Base-by-base conservation (phyloP, 2,888 invertebrate species). In the Chloroclysta siterata region DNA sequence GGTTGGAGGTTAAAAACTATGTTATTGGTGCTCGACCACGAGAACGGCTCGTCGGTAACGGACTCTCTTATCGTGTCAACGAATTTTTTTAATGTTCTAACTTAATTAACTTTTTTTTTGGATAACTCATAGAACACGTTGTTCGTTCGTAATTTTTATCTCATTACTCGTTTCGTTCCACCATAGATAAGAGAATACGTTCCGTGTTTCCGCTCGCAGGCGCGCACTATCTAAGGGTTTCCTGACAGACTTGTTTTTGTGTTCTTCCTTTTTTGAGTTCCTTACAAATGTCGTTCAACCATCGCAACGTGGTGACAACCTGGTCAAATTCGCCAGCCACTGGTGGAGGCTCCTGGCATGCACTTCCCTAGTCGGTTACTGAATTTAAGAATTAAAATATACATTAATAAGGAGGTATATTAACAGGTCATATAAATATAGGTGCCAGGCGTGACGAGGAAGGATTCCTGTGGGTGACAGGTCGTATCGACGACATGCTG, bases 401-500 rank as follows among this genome's bases (percentile, higher is more conserved):
- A 39, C 3, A 39, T 39, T 39, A 44, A 44, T 44, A 10, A 10
- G 17, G 17, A 10, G 8, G 28, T 42, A 29, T 3, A 47, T 5
- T 28, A 54, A 46, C 33, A 47, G 47, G n/a, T 22, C 46, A 33
- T 36, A 36, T 52, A 41, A 29, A 36, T 82, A 22, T 82, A 98
- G 98, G 98, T 61, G 98, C 98, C 0, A 94, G 95, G 72, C 94
- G 98, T 63, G 99, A 99, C 85, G 94, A 96, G 22, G 99, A 99
- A 84, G 99, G 99, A 0, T 98, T 98, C 85, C 91, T 98, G 61
- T 99, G 98, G 98, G 96, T 99, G 65, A 99, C 99, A 0, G 99
- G 99, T 0, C 95, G 99, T 63, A 97, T 99, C 44, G 99, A 99
- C 85, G 99, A 99, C 86, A 99, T 99, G 98, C 93, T 99, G 72